Evolutionary conservation across 2,113 vertebrate species (phyloP), one percentile per base, ranked within the genome.

Genomic region (Oostethus manadensis): DNA sequence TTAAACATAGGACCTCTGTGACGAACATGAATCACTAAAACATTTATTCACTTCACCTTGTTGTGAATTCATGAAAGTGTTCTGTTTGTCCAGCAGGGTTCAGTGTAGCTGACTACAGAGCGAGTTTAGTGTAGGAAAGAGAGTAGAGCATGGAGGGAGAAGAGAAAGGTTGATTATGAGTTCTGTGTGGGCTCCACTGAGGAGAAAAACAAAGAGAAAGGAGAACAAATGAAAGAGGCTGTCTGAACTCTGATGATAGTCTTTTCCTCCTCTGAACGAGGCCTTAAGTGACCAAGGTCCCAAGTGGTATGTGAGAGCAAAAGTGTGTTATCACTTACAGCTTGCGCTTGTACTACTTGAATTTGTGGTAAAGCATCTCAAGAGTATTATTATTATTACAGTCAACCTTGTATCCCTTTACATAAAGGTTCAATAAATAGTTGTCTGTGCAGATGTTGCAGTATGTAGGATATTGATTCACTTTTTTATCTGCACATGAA

Each of bases 11-110:
- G 17, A 18, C 54, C 9, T 58, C 26, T 66, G 20, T 21, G 56
- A 63, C 23, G 35, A 54, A 66, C 29, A 56, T 43, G 6, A 54
- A 47, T 45, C 38, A 22, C 17, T 56, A 38, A 42, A n/a, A 21
- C 42, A 48, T 43, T 17, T 35, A 50, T 58, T 64, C 43, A 64
- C 45, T 48, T 6, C 16, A 26, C 46, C 44, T 56, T 70, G 15
- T 8, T 42, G 59, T 65, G 50, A 61, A 43, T 68, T 74, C 60
- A 67, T 20, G 50, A 17, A 13, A 51, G 16, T 29, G 66, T 63
- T 22, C 29, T 6, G 1, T 66, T 22, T 46, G 56, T 73, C 83
- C 84, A 79, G 71, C 56, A 84, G 81, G 71, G 60, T 75, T 23
- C 79, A 73, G 59, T 73, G 66, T 74, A 58, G 54, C 14, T 2